A percentile compares a stretch with the other conserved stretches of the same genome.
phyloP scores from a whole-genome alignment of 2,113 vertebrate species.

The Phodopus roborovskii region DNA sequence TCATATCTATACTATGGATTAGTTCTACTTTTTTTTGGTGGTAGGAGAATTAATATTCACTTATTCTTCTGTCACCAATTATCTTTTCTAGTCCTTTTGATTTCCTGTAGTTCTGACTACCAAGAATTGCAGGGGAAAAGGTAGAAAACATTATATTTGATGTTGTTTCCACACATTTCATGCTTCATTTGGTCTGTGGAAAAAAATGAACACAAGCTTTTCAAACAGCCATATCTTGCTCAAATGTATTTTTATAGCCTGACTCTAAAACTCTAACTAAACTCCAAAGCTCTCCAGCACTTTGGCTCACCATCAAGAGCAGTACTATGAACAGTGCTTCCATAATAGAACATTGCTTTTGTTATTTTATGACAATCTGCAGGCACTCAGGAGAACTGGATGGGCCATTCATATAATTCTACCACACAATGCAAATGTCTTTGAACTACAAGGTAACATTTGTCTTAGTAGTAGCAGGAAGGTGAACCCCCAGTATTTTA shows the following conservation, averaged over 20 bases:
- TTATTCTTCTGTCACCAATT: slow-evolving; percentile 20
- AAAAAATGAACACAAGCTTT: slow-evolving; percentile 67
- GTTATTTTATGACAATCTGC: slow-evolving; percentile 77
- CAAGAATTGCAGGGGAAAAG: background rate
- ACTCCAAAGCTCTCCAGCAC: slow-evolving; percentile 56
- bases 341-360: slow-evolving; percentile 66
- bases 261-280: slow-evolving; percentile 63
- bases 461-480: slow-evolving; percentile 70
- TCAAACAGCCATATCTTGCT: slow-evolving; percentile 39
- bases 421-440: slow-evolving; percentile 73
- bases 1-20: background rate
- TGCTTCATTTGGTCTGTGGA: slow-evolving; percentile 60
- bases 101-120: background rate
- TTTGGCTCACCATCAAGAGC: slow-evolving; percentile 62
- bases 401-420: slow-evolving; percentile 73
- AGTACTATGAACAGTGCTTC: slow-evolving; percentile 59
- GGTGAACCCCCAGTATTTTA: slow-evolving; percentile 44
- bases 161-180: slow-evolving; percentile 18
- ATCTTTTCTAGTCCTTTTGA: background rate
- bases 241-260: slow-evolving; percentile 66
- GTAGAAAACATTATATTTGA: slow-evolving; percentile 15
- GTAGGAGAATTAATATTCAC: background rate
- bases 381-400: slow-evolving; percentile 74
- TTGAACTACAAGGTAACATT: slow-evolving; percentile 70
- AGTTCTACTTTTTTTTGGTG: background rate